Base-by-base conservation (phyloP, 2,888 invertebrate species). In the Drosophila melanosoma region DNA sequence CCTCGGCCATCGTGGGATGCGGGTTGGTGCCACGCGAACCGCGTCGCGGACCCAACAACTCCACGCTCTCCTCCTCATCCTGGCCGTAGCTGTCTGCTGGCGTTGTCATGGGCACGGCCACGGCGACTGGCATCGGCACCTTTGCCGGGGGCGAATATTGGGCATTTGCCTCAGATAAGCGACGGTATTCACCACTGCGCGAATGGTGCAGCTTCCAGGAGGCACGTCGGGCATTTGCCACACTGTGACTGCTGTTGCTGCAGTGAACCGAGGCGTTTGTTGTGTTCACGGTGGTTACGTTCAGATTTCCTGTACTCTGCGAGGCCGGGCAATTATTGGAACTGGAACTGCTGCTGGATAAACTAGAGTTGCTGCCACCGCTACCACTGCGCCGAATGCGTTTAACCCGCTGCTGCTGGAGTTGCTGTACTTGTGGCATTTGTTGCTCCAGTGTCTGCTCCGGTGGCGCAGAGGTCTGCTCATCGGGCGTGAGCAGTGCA, bases 171-270 rank as follows among this genome's bases (percentile, higher is more conserved):
- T 92, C 92, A 6, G 91, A 84, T 4, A 92, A 60, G 0, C 92
- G 87, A 4, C 90, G 91, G 69, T 92, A 92, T 38, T 92, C 92
- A 12, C 86, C 83, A 61, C 87, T 89, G 53, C 82, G 79, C 4
- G 90, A 87, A 20, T 81, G 76, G 17, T 91, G 91, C 38, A 87
- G 56, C 63, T 91, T 92, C 92, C 92, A 92, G 10, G 92, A 92
- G 20, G 91, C 75, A 5, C 91, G 82, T 4, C 92, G 83, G n/a
- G 68, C 80, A 29, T 82, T 87, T 36, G 83, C 79, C 64, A 81
- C 82, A 59, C 85, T 87, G 52, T 87, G 83, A 26, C 52, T 74
- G 60, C 77, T 81, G 69, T 76, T 72, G 76, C 82, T 83, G 79
- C 85, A 84, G 72, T 89, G 82, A 65, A 85, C 81, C 59, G 90